These are phyloP conservation scores for Eilema griseolum DNA, from an alignment of 2,888 invertebrate species.

Conservation along the genomic window DNA sequence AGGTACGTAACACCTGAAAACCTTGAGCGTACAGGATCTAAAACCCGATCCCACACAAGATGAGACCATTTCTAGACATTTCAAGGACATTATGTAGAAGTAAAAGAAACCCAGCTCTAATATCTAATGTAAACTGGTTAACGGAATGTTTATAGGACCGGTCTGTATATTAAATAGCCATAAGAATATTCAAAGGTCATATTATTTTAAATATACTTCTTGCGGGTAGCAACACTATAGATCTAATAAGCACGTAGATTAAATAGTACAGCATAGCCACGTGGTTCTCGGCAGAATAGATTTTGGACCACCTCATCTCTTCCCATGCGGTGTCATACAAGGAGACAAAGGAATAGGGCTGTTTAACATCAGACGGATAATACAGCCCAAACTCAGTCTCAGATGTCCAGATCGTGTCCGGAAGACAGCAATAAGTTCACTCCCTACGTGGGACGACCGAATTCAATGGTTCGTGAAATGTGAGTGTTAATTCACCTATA, in stretches of 20 bases:
- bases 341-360: too few species aligned
- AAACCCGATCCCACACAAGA: not conserved
- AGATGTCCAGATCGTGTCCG: too few species aligned
- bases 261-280: too few species aligned
- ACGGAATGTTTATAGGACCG: constrained; percentile 3
- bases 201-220: not conserved
- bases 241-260: not conserved
- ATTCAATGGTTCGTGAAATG: too few species aligned
- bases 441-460: too few species aligned
- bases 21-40: not conserved
- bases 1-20: not conserved
- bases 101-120: not conserved
- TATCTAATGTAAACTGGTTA: constrained; percentile 7
- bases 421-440: too few species aligned
- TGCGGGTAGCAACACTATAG: not conserved
- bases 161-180: constrained; percentile 8
- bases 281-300: too few species aligned
- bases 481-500: too few species aligned
- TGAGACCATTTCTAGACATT: not conserved
- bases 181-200: constrained; percentile 12
- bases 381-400: too few species aligned
- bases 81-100: not conserved
- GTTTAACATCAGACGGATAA: too few species aligned
- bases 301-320: too few species aligned
- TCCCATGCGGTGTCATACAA: too few species aligned